Percentiles rank a stretch among this genome's conserved stretches.
These are phyloP conservation scores for Epinephelus lanceolatus DNA, from an alignment of 2,113 vertebrate genomes.

Conservation along the genomic window DNA sequence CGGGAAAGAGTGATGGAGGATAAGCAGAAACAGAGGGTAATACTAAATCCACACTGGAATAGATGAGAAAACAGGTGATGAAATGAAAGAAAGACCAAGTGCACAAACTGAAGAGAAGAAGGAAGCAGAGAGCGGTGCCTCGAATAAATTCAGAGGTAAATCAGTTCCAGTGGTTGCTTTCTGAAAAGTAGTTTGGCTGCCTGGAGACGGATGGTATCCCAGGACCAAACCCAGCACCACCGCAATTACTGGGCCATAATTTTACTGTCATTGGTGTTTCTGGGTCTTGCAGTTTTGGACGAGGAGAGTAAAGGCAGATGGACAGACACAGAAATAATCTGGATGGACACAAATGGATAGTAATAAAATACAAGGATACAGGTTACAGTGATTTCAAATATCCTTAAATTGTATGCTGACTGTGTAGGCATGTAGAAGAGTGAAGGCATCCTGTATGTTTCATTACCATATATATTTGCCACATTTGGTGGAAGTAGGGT, in stretches of 20 bases:
- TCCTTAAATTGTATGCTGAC: not conserved
- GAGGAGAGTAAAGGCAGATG: constrained; percentile 8
- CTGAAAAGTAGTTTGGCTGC: constrained; percentile 67
- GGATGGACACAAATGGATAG: not conserved
- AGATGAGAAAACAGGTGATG: constrained; percentile 6
- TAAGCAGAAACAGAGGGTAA: constrained; percentile 8
- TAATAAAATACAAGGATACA: not conserved
- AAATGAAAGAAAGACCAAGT: constrained; percentile 35
- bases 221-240: constrained; percentile 55
- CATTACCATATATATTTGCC: too few species aligned
- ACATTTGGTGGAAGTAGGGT: too few species aligned
- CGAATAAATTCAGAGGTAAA: constrained; percentile 64
- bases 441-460: not conserved
- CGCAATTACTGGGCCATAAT: constrained; percentile 69
- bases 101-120: constrained; percentile 21
- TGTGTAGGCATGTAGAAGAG: not conserved
- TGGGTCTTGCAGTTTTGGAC: constrained; percentile 28
- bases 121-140: constrained; percentile 34
- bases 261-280: constrained; percentile 58
- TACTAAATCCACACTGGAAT: constrained; percentile 2
- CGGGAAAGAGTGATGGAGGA: not conserved
- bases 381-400: not conserved
- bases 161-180: constrained; percentile 74
- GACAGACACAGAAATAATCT: not conserved
- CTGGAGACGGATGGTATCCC: constrained; percentile 63